These are phyloP conservation scores for Helostoma temminkii DNA, from an alignment of 2,797 vertebrate genomes.

Conservation along the genomic window DNA sequence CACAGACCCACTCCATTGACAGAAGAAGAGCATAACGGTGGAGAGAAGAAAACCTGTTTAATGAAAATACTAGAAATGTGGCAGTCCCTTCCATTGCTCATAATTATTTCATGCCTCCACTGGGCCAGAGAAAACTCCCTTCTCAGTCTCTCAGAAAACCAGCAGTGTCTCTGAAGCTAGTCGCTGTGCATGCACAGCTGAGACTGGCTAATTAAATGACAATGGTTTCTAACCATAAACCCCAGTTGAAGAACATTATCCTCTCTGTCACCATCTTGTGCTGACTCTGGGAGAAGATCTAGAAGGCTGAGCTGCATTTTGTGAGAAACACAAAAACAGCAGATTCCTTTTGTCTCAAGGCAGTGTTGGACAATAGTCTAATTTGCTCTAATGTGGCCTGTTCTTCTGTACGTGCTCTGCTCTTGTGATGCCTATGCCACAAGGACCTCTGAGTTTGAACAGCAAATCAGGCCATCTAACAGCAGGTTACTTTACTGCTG, in stretches of 20 bases:
- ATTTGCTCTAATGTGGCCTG: constrained; percentile 56
- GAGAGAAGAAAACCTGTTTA: constrained; percentile 44
- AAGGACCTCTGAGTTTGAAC: constrained; percentile 49
- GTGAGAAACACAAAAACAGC: constrained; percentile 44
- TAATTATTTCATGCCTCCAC: constrained; percentile 75
- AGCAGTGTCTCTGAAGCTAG: constrained; percentile 59
- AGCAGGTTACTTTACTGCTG: constrained; percentile 74
- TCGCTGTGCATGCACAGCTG: constrained; percentile 77
- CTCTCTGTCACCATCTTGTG: constrained; percentile 56
- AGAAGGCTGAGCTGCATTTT: constrained; percentile 23
- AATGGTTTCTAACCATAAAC: constrained; percentile 68
- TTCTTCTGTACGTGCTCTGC: constrained; percentile 38
- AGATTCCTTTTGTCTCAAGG: constrained; percentile 50
- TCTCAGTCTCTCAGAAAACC: constrained; percentile 59
- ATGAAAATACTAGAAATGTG: constrained; percentile 68
- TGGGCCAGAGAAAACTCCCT: constrained; percentile 68
- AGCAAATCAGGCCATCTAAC: constrained; percentile 81
- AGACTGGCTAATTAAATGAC: constrained; percentile 83
- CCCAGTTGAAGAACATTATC: constrained; percentile 64
- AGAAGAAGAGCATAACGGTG: constrained; percentile 12
- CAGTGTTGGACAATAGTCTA: constrained; percentile 49
- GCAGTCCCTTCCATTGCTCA: constrained; percentile 64
- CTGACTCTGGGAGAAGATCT: constrained; percentile 40
- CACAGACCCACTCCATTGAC: constrained; percentile 29
- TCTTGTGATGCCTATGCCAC: constrained; percentile 44